Evolutionary conservation across 2,113 vertebrate genomes (phyloP).

Genomic region (Murina feae): DNA sequence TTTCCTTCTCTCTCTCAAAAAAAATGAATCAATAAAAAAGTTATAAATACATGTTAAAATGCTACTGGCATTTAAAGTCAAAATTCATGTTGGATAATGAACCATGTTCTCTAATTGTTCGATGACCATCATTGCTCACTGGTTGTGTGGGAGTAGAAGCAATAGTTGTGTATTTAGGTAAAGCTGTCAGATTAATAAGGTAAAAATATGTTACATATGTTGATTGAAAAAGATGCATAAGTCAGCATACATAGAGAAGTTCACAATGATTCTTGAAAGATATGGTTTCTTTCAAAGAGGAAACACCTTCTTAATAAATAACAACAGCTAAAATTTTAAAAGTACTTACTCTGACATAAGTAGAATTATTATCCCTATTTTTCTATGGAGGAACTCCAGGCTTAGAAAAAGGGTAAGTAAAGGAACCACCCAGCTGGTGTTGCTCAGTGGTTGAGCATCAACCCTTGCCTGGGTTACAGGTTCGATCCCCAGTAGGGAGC

Average conservation of each 20-base stretch:
- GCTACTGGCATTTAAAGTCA: not conserved
- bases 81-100: not conserved
- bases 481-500: no score
- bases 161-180: not conserved
- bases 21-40: not conserved
- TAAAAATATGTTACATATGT: not conserved
- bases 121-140: not conserved
- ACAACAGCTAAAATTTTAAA: not conserved
- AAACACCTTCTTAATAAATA: not conserved
- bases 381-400: not conserved
- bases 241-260: not conserved
- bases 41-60: not conserved
- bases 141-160: not conserved
- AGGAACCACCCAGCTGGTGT: not conserved
- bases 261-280: not conserved
- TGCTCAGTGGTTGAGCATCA: no score
- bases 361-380: not conserved
- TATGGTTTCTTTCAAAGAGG: not conserved
- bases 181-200: not conserved
- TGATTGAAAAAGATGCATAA: not conserved
- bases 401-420: not conserved
- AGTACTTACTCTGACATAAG: not conserved
- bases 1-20: not conserved
- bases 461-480: no score
- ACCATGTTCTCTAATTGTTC: not conserved